Evolutionary conservation across 2,797 vertebrate species (phyloP).

Genomic region (Chaunax sp.): DNA sequence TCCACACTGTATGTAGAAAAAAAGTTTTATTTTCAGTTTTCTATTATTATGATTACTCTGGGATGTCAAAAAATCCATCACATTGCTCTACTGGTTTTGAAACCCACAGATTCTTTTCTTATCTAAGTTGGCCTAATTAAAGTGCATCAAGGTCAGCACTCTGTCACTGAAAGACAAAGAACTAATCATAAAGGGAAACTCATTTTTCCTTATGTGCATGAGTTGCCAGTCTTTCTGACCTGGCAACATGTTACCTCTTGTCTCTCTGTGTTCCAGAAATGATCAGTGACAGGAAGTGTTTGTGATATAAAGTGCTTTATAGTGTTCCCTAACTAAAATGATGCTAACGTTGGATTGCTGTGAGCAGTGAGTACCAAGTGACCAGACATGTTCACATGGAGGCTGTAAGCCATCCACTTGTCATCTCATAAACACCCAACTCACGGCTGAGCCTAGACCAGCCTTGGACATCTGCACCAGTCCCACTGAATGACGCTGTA

Average conservation of each 20-base stretch:
- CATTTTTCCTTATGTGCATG: neutral
- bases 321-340: conserved; percentile 17
- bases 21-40: neutral
- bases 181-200: too few species aligned
- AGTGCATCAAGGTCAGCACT: conserved; percentile 5
- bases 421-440: conserved; percentile 69
- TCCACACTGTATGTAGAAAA: neutral
- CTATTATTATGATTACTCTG: too few species aligned
- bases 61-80: too few species aligned
- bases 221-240: conserved; percentile 33
- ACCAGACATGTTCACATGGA: conserved; percentile 68
- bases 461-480: conserved; percentile 72
- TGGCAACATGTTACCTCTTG: conserved; percentile 32
- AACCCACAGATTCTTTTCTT: too few species aligned
- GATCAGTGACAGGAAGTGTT: conserved; percentile 17
- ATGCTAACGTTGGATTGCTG: conserved; percentile 49
- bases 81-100: too few species aligned
- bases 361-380: conserved; percentile 30
- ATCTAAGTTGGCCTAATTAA: too few species aligned
- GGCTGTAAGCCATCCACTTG: conserved; percentile 66
- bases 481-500: conserved; percentile 80
- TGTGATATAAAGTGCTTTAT: neutral
- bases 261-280: conserved; percentile 11
- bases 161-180: too few species aligned
- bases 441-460: conserved; percentile 67